Base-by-base conservation (phyloP, 1,140 invertebrate species). In the Cardiocondyla obscurior region DNA sequence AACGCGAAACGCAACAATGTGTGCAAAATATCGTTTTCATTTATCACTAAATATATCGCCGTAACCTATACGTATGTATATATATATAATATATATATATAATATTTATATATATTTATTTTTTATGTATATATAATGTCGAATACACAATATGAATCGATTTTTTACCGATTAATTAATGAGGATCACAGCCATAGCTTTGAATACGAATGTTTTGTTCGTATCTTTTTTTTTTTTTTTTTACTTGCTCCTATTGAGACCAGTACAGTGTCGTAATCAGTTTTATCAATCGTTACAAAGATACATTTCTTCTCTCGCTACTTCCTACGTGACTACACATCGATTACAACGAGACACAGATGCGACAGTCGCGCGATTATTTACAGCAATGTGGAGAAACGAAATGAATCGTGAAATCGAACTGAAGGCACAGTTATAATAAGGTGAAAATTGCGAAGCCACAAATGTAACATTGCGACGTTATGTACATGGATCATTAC, bases 151-250 rank as follows among this genome's bases (percentile, higher is more conserved):
- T 92, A 92, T 89, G 91, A 93, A 92, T 76, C 89, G 91, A 76
- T 64, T 76, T 79, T n/a, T 76, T 89, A 91, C 89, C 33, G 88
- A 90, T 92, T 92, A 93, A 91, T 93, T 92, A 93, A 91, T 93
- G 88, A 91, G 79, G 83, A 94, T 94, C 93, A 94, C 93, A 94
- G 93, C 93, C 93, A 93, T 93, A 93, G 93, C 93, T 94, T 94
- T 94, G 93, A 93, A 94, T 94, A 94, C 93, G 93, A 94, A 94
- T 92, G 85, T 90, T 76, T 85, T 58, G 74, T 94, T 93, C 92
- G 92, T 91, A 93, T 92, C 93, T 90, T 92, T 77, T 25, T 64
- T 36, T 30, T 39, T 12, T 25, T 30, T 53, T 67, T 19, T n/a
- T 28, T 33, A 33, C 30, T 19, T 33, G 25, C 39, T 53, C 8